Conservation (phyloP, 2,888 invertebrate species). For the Tupiocoris notatus region DNA sequence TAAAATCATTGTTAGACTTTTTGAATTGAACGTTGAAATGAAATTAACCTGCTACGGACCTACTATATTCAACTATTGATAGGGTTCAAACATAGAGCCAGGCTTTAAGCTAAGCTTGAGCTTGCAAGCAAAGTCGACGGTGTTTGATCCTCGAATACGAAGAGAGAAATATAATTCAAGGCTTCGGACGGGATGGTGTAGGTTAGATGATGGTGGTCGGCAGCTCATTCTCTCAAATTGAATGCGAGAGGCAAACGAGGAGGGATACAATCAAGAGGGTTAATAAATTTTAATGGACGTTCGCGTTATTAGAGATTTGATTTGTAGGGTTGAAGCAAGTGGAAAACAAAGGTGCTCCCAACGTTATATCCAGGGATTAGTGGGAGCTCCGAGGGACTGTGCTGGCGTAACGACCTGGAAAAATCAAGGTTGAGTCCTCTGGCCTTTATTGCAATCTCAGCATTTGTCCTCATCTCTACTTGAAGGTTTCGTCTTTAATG, state of each 20-base stretch:
- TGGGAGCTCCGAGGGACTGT: neutral
- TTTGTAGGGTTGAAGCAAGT: neutral
- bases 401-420: neutral
- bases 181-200: neutral
- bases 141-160: neutral
- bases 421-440: neutral
- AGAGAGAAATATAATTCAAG: neutral
- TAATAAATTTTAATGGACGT: neutral
- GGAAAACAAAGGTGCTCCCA: neutral
- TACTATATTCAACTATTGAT: no score
- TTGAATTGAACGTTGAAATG: no score
- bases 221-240: neutral
- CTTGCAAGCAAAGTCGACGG: neutral
- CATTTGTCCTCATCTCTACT: no score
- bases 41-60: no score
- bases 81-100: no score
- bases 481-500: no score
- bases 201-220: no score
- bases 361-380: neutral
- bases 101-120: no score
- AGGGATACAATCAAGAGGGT: neutral
- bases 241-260: neutral
- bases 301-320: neutral
- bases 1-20: no score
- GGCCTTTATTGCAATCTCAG: neutral